A percentile compares a stretch with the other conserved stretches of the same genome.
Evolutionary conservation across 2,888 invertebrate species (phyloP).

Genomic region (Parthenolecanium corni): DNA sequence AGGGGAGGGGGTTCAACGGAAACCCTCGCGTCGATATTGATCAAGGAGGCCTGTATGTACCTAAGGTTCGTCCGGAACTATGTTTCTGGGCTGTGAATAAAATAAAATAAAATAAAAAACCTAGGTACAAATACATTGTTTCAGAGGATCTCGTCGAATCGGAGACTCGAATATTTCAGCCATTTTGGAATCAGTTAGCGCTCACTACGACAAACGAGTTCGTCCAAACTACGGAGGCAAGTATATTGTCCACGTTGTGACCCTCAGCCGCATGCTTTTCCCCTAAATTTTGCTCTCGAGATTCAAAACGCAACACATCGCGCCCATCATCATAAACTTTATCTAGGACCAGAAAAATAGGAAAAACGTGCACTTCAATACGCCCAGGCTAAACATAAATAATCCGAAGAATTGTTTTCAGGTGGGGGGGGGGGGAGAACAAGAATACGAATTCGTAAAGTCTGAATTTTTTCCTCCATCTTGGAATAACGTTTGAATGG

Average conservation of each 20-base stretch:
- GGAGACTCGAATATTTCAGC: constrained; percentile 91
- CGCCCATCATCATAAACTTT: background rate
- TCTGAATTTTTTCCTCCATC: too few species aligned
- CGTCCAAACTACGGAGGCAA: constrained; percentile 97
- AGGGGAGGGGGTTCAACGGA: too few species aligned
- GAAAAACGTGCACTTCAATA: background rate
- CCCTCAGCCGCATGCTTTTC: background rate
- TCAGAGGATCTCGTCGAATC: constrained; percentile 36
- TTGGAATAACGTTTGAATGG: too few species aligned
- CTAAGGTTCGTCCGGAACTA: too few species aligned
- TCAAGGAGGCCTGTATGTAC: too few species aligned
- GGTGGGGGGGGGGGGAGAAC: too few species aligned
- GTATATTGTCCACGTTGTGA: constrained; percentile 36
- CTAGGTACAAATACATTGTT: background rate
- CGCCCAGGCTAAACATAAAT: too few species aligned
- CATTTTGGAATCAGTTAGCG: constrained; percentile 88
- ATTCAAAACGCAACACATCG: background rate
- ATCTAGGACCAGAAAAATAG: background rate
- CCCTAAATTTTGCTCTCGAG: background rate
- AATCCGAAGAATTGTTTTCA: too few species aligned
- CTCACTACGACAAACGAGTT: constrained; percentile 98
- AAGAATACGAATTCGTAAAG: too few species aligned
- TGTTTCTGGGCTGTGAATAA: too few species aligned
- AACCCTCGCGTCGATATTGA: too few species aligned
- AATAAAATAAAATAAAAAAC: too few species aligned